Evolutionary conservation across 2,113 vertebrate genomes (phyloP).

Genomic region (Seriola aureovittata): DNA sequence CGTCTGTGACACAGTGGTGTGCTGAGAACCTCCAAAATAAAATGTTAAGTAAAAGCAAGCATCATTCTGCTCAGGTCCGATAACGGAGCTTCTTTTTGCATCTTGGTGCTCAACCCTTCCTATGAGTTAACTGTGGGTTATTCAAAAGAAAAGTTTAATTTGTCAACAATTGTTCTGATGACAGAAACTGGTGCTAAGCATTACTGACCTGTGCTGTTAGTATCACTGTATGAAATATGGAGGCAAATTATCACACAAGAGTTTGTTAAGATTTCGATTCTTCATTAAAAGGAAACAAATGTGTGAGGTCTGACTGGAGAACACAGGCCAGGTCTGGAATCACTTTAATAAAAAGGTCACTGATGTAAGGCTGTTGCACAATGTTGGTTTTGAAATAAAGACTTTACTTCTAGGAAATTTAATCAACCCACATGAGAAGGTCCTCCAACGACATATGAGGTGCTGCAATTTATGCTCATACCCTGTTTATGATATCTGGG

Average conservation of each 20-base stretch:
- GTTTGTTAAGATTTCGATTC: not conserved
- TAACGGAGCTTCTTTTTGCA: not conserved
- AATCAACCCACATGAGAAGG: not conserved
- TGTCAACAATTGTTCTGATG: not conserved
- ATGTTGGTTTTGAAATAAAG: not conserved
- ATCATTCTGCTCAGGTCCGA: not conserved
- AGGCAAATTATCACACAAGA: not conserved
- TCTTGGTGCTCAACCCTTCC: not conserved
- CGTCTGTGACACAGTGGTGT: not conserved
- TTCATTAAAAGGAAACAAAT: not conserved
- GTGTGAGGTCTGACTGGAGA: not conserved
- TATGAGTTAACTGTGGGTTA: not conserved
- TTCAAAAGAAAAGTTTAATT: not conserved
- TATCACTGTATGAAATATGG: not conserved
- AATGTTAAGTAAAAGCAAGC: not conserved
- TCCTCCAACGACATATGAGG: not conserved
- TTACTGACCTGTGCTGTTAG: too few relatives aligned
- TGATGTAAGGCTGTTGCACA: not conserved
- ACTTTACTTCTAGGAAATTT: not conserved
- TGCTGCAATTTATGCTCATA: not conserved
- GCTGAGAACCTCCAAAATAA: not conserved
- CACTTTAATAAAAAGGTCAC: constrained; percentile 3
- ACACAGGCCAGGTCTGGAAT: constrained; percentile 5
- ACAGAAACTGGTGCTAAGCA: not conserved
- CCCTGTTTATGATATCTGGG: not conserved